Evolutionary conservation across 2,888 invertebrate genomes (phyloP), one percentile per base, ranked within the genome.

Genomic region (Agriopis aurantiaria): DNA sequence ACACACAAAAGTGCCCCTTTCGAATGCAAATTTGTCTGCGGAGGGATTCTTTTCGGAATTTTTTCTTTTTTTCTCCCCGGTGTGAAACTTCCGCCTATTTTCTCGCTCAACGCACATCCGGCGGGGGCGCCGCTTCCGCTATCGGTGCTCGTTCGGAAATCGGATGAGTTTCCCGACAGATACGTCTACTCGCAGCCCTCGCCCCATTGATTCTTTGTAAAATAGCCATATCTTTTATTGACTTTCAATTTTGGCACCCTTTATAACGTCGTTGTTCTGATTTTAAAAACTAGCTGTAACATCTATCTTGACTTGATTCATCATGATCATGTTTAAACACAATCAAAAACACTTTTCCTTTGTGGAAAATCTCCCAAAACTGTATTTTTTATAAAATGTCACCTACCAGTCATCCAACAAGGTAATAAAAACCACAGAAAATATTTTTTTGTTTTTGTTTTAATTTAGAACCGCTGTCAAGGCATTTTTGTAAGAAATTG

Each of bases 51-150:
- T 90, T 90, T 85, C 81, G 80, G 81, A 81, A 88, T 89, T 90
- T 70, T 90, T 90, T 82, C 83, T 82, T 88, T 89, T 70, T 90
- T 90, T 90, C 85, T 82, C 84, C 82, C 85, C 83, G 86, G 87
- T 77, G 85, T 82, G 88, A 89, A 88, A 91, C 92, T 93, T 93
- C 93, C 94, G 93, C 89, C 91, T 91, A 91, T 93, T 94, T 93
- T 94, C 93, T 89, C 92, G 93, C 90, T 92, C 91, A 87, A 85
- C 90, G 91, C 91, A 88, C 91, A 86, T 91, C 91, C 91, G 89
- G 87, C 80, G 88, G 89, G 88, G 88, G 85, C 84, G 84, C 84
- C 82, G 85, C 85, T 86, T 89, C 88, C 88, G 90, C 82, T 87
- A 88, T 88, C 87, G 87, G 89, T 80, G 81, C 84, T 81, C 87